Evolutionary conservation across 2,113 vertebrate genomes (phyloP).

Genomic region (Echinops telfairi): DNA sequence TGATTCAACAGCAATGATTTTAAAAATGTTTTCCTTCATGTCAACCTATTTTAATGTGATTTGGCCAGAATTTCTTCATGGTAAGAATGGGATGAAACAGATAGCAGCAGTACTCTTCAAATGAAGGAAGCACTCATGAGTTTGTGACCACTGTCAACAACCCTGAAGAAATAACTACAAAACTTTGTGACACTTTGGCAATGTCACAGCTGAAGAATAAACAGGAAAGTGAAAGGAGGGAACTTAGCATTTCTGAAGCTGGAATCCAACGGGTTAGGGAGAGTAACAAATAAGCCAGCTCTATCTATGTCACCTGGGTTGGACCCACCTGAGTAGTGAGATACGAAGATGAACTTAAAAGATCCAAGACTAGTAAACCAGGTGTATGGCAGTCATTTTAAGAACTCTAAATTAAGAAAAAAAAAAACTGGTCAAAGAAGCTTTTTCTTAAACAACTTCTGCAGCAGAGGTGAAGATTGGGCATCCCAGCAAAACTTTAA

Average conservation of each 20-base stretch:
- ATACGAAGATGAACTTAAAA: neutral
- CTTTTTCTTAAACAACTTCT: neutral
- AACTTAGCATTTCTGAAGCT: neutral
- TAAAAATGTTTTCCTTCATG: neutral
- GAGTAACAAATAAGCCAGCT: neutral
- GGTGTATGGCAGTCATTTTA: neutral
- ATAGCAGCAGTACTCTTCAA: neutral
- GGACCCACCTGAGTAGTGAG: neutral
- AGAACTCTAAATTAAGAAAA: too few relatives aligned
- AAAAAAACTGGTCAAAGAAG: neutral
- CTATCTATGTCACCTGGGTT: neutral
- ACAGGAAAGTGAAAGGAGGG: neutral
- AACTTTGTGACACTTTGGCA: neutral
- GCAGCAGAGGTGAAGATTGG: neutral
- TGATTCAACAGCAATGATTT: neutral
- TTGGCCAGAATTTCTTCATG: neutral
- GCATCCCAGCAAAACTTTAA: neutral
- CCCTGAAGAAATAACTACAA: neutral
- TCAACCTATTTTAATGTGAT: neutral
- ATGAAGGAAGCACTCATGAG: neutral
- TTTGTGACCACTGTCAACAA: neutral
- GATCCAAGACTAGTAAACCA: neutral
- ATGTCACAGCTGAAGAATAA: neutral
- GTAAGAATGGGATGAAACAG: neutral
- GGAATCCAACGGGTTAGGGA: neutral